A percentile compares a stretch with the other conserved stretches of the same genome.
These are phyloP conservation scores for Parauchenoglanis punctatus DNA, from an alignment of 2,797 vertebrate species.

Conservation along the genomic window DNA sequence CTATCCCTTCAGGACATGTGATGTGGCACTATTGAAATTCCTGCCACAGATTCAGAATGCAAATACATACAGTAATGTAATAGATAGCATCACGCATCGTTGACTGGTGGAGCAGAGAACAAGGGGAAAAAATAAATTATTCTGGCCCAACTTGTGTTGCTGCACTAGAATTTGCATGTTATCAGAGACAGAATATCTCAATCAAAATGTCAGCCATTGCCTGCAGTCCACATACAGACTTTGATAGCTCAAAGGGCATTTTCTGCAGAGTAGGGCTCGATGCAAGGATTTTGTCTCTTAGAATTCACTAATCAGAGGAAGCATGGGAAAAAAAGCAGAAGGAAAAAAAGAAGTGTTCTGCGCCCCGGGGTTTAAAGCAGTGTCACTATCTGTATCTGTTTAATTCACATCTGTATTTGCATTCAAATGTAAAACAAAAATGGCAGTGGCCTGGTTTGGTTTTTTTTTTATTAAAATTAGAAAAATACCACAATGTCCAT, in stretches of 20 bases:
- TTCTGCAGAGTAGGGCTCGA: constrained; percentile 43
- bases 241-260: constrained; percentile 53
- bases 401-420: not conserved
- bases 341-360: constrained; percentile 37
- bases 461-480: too few species aligned
- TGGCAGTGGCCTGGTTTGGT: not conserved
- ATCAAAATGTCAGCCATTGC: constrained; percentile 74
- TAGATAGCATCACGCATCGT: constrained; percentile 69
- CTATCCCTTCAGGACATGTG: constrained; percentile 61
- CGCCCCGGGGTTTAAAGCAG: not conserved
- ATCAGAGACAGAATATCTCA: constrained; percentile 69
- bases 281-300: constrained; percentile 47
- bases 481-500: not conserved
- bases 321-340: not conserved
- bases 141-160: constrained; percentile 55
- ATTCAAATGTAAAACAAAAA: not conserved
- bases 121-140: constrained; percentile 53
- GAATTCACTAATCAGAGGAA: constrained; percentile 43
- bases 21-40: constrained; percentile 72
- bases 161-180: constrained; percentile 73
- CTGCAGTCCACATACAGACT: constrained; percentile 58
- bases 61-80: constrained; percentile 70
- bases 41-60: constrained; percentile 62
- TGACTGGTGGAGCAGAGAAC: constrained; percentile 62
- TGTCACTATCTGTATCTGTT: not conserved